Evolutionary conservation across 1,140 invertebrate species (phyloP).

Genomic region (Uloborus diversus): DNA sequence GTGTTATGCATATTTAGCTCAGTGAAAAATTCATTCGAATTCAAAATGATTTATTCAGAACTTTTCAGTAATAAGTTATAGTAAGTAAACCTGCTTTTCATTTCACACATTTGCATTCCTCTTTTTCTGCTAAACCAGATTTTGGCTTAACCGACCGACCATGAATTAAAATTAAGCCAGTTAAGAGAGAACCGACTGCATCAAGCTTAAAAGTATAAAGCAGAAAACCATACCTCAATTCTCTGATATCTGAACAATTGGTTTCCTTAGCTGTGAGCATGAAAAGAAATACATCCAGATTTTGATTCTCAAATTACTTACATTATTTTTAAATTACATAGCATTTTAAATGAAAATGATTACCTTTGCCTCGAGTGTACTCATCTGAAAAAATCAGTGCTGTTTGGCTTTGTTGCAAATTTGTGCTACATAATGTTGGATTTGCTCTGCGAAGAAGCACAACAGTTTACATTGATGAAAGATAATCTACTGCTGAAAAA

Average conservation of each 20-base stretch:
- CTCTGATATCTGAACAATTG: conserved; percentile 47
- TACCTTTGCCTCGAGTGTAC: no score
- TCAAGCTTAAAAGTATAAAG: neutral
- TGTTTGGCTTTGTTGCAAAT: no score
- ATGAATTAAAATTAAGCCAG: neutral
- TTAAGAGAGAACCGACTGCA: neutral
- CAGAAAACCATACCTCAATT: conserved; percentile 41
- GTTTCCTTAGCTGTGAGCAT: conserved; percentile 46
- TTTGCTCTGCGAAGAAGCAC: no score
- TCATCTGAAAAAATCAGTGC: no score
- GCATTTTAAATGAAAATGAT: no score
- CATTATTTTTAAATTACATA: neutral
- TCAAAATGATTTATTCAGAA: neutral
- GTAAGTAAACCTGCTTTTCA: neutral
- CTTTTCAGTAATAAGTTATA: neutral
- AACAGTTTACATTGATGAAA: no score
- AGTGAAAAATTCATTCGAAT: no score
- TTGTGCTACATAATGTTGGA: no score
- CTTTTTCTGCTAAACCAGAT: neutral
- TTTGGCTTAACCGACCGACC: neutral
- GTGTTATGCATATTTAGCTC: no score
- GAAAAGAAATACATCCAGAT: no score
- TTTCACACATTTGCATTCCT: neutral
- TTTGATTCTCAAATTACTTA: no score
- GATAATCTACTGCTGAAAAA: no score